phyloP scores from a whole-genome alignment of 2,888 invertebrate species.

The Gasteruption jaculator region DNA sequence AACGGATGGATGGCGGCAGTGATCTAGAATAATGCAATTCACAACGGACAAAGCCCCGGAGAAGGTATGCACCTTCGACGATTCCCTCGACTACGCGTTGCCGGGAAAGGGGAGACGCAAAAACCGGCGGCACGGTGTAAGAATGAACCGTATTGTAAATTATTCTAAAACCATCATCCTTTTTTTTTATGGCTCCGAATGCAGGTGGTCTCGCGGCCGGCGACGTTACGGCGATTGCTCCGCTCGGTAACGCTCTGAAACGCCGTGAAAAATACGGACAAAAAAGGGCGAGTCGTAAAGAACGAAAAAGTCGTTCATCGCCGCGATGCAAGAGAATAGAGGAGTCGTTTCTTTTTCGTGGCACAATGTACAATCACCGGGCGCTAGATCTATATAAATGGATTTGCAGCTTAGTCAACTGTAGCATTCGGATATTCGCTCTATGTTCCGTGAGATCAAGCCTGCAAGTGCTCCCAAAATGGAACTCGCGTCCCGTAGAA shows the following conservation, averaged over 20 bases:
- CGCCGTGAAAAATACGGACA: conserved; percentile 26
- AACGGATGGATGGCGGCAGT: conserved; percentile 19
- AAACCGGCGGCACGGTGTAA: too few relatives aligned
- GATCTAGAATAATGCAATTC: conserved; percentile 25
- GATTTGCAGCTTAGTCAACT: conserved; percentile 23
- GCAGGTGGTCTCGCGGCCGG: too few relatives aligned
- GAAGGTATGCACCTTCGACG: too few relatives aligned
- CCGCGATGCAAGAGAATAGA: conserved; percentile 13
- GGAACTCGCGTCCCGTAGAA: conserved; percentile 14
- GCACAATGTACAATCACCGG: conserved; percentile 36
- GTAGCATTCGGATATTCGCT: conserved; percentile 36
- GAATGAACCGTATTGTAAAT: too few relatives aligned
- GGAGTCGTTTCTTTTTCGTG: conserved; percentile 30
- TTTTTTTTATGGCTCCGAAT: too few relatives aligned
- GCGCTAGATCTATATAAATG: conserved; percentile 35
- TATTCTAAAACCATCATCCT: too few relatives aligned
- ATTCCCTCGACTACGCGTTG: too few relatives aligned
- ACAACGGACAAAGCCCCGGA: too few relatives aligned
- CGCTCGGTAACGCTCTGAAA: conserved; percentile 45
- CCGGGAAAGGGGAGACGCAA: too few relatives aligned
- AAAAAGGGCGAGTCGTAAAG: conserved; percentile 30
- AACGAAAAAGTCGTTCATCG: conserved; percentile 21
- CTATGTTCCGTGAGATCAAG: conserved; percentile 31
- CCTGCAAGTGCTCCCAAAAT: conserved; percentile 5
- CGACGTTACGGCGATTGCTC: conserved; percentile 15